phyloP scores from a whole-genome alignment of 2,797 vertebrate species.

The Nannoperca obscura region DNA sequence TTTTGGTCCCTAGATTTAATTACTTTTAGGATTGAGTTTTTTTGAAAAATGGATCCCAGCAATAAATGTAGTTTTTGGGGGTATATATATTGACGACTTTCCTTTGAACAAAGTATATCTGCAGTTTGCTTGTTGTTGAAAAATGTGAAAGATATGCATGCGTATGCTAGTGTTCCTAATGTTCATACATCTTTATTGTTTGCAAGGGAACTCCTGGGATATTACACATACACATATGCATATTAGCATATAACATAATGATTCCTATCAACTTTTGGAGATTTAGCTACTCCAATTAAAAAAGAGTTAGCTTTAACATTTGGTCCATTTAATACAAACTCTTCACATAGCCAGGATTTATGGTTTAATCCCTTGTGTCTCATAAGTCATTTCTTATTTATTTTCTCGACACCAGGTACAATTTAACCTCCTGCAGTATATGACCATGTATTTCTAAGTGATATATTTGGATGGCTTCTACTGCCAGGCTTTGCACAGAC shows the following conservation, averaged over 20 bases:
- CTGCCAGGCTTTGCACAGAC: slow-evolving; percentile 29
- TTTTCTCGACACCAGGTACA: slow-evolving; percentile 21
- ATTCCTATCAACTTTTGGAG: neutral
- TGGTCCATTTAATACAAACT: slow-evolving; percentile 11
- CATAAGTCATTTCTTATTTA: neutral
- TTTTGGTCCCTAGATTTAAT: neutral
- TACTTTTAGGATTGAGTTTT: neutral
- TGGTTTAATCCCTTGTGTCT: slow-evolving; percentile 21
- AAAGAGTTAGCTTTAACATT: neutral
- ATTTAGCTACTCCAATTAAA: neutral
- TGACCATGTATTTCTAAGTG: slow-evolving; percentile 26
- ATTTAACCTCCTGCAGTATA: slow-evolving; percentile 19
- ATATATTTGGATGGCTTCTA: slow-evolving; percentile 28
- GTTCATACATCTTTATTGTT: neutral
- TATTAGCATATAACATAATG: neutral
- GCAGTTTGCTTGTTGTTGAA: neutral
- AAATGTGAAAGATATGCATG: neutral
- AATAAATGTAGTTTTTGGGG: neutral
- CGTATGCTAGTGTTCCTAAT: too few relatives aligned
- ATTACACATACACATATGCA: neutral
- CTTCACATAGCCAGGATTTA: slow-evolving; percentile 17
- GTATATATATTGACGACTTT: neutral
- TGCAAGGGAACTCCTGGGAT: neutral
- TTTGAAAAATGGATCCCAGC: neutral
- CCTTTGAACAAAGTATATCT: neutral